phyloP scores from a whole-genome alignment of 2,888 invertebrate genomes.

The Brenthis ino region DNA sequence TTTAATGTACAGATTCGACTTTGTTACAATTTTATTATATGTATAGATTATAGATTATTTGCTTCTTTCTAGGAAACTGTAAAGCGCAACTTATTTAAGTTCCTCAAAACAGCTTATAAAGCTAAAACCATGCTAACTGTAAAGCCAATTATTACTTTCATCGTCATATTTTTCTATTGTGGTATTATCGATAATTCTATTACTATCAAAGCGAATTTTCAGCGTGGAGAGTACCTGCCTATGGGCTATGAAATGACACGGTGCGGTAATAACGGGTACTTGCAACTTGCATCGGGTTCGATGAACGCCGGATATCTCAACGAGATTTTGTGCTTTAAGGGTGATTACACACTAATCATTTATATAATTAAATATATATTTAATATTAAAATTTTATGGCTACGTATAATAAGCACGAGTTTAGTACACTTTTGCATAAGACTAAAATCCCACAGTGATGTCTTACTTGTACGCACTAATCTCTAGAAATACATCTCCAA shows the following conservation, averaged over 20 bases:
- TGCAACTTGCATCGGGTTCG: conserved; percentile 29
- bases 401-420: no score
- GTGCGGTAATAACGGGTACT: conserved; percentile 26
- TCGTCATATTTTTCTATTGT: not conserved
- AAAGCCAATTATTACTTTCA: no score
- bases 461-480: not conserved
- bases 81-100: no score
- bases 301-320: conserved; percentile 23
- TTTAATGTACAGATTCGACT: no score
- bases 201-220: not conserved
- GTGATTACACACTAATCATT: not conserved
- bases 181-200: not conserved
- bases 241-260: conserved; percentile 21
- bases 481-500: no score
- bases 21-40: no score
- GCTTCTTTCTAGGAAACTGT: no score
- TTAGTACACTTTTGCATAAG: no score
- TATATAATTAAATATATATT: not conserved
- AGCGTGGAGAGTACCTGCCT: not conserved
- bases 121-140: no score
- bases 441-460: not conserved
- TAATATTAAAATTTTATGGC: no score
- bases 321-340: conserved; percentile 26
- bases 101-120: no score
- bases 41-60: no score